phyloP scores from a whole-genome alignment of 2,113 vertebrate species.

The Taxidea taxus region DNA sequence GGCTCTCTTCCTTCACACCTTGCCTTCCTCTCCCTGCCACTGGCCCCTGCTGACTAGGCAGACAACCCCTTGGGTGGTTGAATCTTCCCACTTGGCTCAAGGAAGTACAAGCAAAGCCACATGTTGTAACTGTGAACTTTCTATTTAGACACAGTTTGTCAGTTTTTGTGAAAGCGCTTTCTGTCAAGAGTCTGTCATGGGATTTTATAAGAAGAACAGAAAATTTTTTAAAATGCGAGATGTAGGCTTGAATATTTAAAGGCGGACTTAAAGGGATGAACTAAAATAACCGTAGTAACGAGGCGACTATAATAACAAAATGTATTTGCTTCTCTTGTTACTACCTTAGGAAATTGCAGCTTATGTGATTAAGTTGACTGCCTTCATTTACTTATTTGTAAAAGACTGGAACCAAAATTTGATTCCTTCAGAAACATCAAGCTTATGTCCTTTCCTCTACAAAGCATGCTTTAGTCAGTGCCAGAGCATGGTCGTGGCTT shows the following conservation, averaged over 20 bases:
- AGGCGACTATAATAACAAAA: neutral
- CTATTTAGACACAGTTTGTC: neutral
- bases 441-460: neutral
- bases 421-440: neutral
- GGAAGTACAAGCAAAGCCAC: slow-evolving; percentile 42
- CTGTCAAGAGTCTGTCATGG: neutral
- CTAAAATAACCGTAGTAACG: neutral
- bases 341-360: neutral
- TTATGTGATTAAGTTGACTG: neutral
- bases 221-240: neutral
- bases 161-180: neutral
- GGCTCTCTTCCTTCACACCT: neutral
- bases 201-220: neutral
- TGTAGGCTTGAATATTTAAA: neutral
- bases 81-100: neutral
- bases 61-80: neutral
- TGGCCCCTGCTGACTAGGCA: neutral
- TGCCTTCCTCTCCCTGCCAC: neutral
- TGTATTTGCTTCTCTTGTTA: neutral
- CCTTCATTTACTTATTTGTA: neutral
- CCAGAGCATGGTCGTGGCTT: neutral
- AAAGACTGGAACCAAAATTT: neutral
- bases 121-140: slow-evolving; percentile 19
- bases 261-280: neutral
- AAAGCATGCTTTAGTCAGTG: neutral